These are phyloP conservation scores for Ianthella basta DNA, from an alignment of 37 sponge, comb jelly and placozoan species.

Conservation along the genomic window DNA sequence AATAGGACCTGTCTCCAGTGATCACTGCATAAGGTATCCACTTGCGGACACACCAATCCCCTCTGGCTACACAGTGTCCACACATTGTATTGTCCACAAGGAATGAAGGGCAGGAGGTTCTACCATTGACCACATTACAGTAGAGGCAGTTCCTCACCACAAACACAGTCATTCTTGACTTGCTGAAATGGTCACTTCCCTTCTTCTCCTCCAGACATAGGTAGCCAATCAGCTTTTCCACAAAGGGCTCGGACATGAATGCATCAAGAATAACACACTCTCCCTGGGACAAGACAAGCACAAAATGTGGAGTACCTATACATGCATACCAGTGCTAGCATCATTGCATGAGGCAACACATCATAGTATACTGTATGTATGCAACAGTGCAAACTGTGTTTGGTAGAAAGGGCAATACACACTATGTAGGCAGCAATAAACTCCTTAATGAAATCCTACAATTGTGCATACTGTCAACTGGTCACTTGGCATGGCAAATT, in stretches of 20 bases:
- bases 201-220: constrained; percentile 83
- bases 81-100: no score
- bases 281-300: constrained; percentile 31
- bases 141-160: constrained; percentile 37
- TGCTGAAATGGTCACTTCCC: constrained; percentile 59
- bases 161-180: constrained; percentile 42
- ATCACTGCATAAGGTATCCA: no score
- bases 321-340: background rate
- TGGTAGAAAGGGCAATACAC: no score
- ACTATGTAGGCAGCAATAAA: no score
- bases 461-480: no score
- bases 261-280: constrained; percentile 64
- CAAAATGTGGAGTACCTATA: background rate
- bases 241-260: constrained; percentile 68
- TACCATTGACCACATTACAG: background rate
- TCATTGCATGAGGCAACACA: background rate
- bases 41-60: no score
- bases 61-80: no score
- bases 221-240: constrained; percentile 66
- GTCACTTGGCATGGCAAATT: no score
- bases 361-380: background rate
- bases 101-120: no score
- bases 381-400: no score
- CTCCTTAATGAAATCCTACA: no score
- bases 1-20: no score